These are phyloP conservation scores for Rhodinocichla rosea DNA, from an alignment of 2,113 vertebrate species.

Conservation along the genomic window DNA sequence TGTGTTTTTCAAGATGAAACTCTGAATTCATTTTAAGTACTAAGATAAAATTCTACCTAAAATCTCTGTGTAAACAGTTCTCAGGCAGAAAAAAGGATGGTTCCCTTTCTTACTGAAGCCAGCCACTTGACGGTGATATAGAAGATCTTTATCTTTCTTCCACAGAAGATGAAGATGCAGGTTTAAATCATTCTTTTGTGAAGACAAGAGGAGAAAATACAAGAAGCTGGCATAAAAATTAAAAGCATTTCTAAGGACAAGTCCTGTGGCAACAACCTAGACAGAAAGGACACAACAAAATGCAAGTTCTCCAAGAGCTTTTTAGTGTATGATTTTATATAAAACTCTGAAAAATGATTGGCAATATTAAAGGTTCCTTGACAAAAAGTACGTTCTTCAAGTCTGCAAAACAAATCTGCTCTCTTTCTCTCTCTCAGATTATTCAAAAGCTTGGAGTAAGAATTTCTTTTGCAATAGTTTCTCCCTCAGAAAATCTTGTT, in stretches of 20 bases:
- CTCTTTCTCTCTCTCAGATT: neutral
- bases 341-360: neutral
- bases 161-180: neutral
- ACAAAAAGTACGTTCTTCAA: neutral
- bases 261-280: neutral
- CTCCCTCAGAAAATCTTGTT: neutral
- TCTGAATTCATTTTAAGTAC: conserved; percentile 41
- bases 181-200: neutral
- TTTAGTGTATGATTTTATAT: neutral
- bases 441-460: neutral
- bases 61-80: neutral
- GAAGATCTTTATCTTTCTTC: neutral
- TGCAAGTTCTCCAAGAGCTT: neutral
- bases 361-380: neutral
- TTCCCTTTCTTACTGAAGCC: neutral
- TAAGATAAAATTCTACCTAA: conserved; percentile 28
- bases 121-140: neutral
- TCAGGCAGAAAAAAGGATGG: neutral
- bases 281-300: neutral
- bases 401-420: neutral
- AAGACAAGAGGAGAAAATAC: neutral
- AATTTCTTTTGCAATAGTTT: neutral
- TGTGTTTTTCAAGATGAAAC: conserved; percentile 44
- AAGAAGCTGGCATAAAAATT: neutral
- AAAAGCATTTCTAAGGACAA: neutral